phyloP scores from a whole-genome alignment of 2,797 vertebrate species.

The Rhabdophis nuchalis region DNA sequence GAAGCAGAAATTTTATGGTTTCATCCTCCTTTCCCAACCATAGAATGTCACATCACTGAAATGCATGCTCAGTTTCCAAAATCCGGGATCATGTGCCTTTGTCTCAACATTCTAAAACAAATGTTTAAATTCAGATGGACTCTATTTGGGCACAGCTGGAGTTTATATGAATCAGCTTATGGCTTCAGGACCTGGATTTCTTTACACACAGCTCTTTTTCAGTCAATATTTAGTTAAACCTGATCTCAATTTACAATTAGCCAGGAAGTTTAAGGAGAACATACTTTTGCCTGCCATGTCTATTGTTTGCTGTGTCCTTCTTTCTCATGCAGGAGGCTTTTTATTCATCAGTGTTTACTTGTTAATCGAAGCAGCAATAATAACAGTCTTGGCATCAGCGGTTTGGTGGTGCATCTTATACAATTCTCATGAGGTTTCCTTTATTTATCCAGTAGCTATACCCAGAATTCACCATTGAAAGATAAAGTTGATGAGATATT shows the following conservation, averaged over 20 bases:
- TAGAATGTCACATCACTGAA: neutral
- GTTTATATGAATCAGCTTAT: neutral
- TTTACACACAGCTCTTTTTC: neutral
- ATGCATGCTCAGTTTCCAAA: constrained; percentile 7
- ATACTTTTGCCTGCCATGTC: neutral
- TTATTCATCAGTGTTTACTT: neutral
- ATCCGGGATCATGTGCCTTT: neutral
- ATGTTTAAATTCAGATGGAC: neutral
- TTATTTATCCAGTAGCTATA: neutral
- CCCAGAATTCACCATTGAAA: neutral
- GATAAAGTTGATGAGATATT: neutral
- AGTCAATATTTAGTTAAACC: constrained; percentile 15
- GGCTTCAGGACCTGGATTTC: neutral
- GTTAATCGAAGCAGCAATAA: neutral
- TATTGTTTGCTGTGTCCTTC: neutral
- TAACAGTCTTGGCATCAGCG: neutral
- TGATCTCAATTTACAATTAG: neutral
- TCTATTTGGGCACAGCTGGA: neutral
- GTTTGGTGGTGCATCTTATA: neutral
- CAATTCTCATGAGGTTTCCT: neutral
- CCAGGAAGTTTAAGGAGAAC: neutral
- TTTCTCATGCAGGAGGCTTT: neutral
- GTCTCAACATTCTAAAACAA: neutral
- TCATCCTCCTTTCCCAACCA: neutral
- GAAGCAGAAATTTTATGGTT: neutral